Evolutionary conservation across 2,797 vertebrate species (phyloP).

Genomic region (Notolepis coatsorum): DNA sequence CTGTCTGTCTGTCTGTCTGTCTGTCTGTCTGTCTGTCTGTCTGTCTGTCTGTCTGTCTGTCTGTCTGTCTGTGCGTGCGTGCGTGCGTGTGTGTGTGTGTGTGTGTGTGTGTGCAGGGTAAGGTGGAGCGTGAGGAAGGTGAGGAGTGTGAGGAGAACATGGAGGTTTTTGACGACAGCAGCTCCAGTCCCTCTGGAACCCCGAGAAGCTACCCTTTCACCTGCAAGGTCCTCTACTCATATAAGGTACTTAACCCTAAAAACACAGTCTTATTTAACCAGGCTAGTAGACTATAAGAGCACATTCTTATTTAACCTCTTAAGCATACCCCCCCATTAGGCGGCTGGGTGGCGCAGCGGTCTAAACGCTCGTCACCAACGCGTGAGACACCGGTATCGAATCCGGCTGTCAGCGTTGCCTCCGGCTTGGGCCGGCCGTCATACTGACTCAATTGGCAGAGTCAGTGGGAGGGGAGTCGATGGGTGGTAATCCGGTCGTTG

Average conservation of each 20-base stretch:
- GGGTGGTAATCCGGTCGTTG: too few relatives aligned
- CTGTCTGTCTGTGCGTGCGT: conserved; percentile 10
- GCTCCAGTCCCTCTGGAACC: conserved; percentile 96
- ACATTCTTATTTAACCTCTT: too few relatives aligned
- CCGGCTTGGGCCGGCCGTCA: too few relatives aligned
- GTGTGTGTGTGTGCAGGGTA: conserved; percentile 77
- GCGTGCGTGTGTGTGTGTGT: conserved; percentile 29
- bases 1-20: conserved; percentile 17
- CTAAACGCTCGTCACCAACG: too few relatives aligned
- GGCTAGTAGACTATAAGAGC: too few relatives aligned
- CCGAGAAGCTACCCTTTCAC: conserved; percentile 96
- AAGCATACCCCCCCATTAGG: too few relatives aligned
- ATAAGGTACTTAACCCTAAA: conserved; percentile 93
- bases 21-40: conserved; percentile 22
- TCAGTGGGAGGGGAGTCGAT: too few relatives aligned
- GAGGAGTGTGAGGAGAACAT: conserved; percentile 97
- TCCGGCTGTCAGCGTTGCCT: too few relatives aligned
- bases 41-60: conserved; percentile 30
- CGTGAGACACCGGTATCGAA: too few relatives aligned
- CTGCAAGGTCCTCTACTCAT: conserved; percentile 98
- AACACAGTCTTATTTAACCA: too few relatives aligned
- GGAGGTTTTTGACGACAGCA: conserved; percentile 97
- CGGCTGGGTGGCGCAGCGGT: too few relatives aligned
- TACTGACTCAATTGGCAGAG: too few relatives aligned
- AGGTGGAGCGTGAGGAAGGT: conserved; percentile 90